A percentile compares a stretch with the other conserved stretches of the same genome.
Evolutionary conservation across 2,113 vertebrate species (phyloP).

Genomic region (rabbit (Oryctolagus cuniculus)): DNA sequence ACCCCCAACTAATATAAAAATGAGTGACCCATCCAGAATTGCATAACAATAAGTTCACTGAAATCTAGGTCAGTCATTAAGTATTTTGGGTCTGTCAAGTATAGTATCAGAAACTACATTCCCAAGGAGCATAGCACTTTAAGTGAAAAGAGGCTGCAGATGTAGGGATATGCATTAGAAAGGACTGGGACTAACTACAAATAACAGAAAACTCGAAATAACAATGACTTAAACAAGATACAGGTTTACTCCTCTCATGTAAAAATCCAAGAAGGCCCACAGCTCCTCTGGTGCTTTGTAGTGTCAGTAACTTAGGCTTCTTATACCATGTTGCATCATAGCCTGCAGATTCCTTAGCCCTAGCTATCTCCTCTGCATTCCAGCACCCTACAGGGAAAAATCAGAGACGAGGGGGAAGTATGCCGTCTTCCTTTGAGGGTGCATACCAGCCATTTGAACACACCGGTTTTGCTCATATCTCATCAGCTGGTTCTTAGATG

Average conservation of each 20-base stretch:
- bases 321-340: not conserved
- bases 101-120: constrained; percentile 53
- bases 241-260: not conserved
- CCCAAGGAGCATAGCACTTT: constrained; percentile 21
- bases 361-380: not conserved
- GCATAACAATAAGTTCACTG: constrained; percentile 14
- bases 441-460: not conserved
- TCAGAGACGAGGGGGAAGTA: not conserved
- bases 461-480: constrained; percentile 17
- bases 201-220: constrained; percentile 26
- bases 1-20: constrained; percentile 31
- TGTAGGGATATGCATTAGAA: not conserved
- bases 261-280: not conserved
- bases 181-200: not conserved
- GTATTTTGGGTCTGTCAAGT: constrained; percentile 64
- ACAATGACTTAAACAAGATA: not conserved
- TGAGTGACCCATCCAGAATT: constrained; percentile 61
- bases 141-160: not conserved
- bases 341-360: not conserved
- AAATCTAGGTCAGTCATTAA: constrained; percentile 72
- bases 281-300: not conserved
- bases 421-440: not conserved
- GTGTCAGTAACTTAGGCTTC: not conserved
- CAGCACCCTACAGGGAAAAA: not conserved
- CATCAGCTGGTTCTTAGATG: not conserved